Evolutionary conservation across 1,140 invertebrate species (phyloP), one percentile per base, ranked within the genome.

Genomic region (Cyphomyrmex costatus): DNA sequence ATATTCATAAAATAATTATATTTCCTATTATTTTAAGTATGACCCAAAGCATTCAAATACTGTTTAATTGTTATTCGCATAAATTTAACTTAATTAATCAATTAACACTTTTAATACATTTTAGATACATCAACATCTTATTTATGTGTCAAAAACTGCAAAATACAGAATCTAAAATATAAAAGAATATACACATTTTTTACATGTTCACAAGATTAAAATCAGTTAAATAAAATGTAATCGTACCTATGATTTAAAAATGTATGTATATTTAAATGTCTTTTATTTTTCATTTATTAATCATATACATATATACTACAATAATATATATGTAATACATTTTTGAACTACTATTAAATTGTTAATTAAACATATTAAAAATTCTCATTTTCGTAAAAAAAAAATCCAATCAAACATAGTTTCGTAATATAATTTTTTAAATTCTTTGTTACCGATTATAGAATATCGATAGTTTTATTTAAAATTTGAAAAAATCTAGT

Each of bases 401-500:
- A 65, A 51, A 30, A 51, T 68, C 19, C 16, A 51, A 27, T 49
- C 30, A 24, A 10, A 68, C 5, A 24, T 27, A 49, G 2, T 19
- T 70, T 1, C 16, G n/a, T 49, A 27, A 71, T 12, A 71, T 30
- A 36, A 71, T 33, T 33, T 30, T n/a, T 51, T 24, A 33, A 53
- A 53, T 30, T 53, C 27, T 27, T 51, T 71, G 27, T 53, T 53
- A 66, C 2, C 3, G 4, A 53, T 71, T 71, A 30, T 30, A 33
- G 6, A 51, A 53, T 30, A 0, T 51, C 24, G 14, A 19, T 70
- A 49, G 2, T 71, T 51, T 51, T 51, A 51, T 71, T 30, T 46
- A 71, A 30, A 71, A 51, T 30, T 63, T 16, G 8, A 14, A 30
- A 30, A 73, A 73, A 73, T 73, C 1, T 12, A 33, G 16, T 73